Evolutionary conservation across 1,140 invertebrate species (phyloP).

Genomic region (Drosophila bocki): DNA sequence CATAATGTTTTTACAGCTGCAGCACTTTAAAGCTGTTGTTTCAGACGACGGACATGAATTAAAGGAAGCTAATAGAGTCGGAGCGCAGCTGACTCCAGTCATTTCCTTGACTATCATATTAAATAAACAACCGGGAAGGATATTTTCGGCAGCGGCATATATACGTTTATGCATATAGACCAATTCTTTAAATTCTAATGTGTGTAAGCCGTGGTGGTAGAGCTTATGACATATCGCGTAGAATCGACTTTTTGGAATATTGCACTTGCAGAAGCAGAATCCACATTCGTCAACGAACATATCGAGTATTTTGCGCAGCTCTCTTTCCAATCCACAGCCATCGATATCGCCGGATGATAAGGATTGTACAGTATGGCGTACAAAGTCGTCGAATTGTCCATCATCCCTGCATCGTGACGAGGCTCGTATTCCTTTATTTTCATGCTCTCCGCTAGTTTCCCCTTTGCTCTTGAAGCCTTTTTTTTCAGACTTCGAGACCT

Average conservation of each 20-base stretch:
- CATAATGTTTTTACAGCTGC: constrained; percentile 56
- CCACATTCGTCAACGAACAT: constrained; percentile 72
- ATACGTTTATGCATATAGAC: constrained; percentile 71
- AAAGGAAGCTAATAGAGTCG: background rate
- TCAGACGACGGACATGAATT: background rate
- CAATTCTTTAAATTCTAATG: constrained; percentile 62
- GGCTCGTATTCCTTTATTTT: background rate
- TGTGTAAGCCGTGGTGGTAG: constrained; percentile 62
- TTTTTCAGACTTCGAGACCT: background rate
- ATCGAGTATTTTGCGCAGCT: constrained; percentile 69
- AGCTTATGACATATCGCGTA: constrained; percentile 71
- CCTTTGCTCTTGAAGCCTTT: background rate
- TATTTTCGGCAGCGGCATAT: constrained; percentile 65
- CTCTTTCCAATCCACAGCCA: constrained; percentile 54
- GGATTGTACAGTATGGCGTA: constrained; percentile 50
- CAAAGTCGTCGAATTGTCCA: constrained; percentile 59
- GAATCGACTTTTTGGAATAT: constrained; percentile 69
- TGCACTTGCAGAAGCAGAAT: constrained; percentile 71
- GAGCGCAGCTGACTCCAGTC: constrained; percentile 16
- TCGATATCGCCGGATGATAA: constrained; percentile 56
- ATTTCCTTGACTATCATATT: constrained; percentile 69
- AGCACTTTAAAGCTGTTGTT: constrained; percentile 41
- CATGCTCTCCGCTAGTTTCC: background rate
- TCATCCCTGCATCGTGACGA: constrained; percentile 11
- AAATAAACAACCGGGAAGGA: constrained; percentile 65